Evolutionary conservation across 2,797 vertebrate species (phyloP), one percentile per base, ranked within the genome.

Genomic region (Limnodromus scolopaceus): DNA sequence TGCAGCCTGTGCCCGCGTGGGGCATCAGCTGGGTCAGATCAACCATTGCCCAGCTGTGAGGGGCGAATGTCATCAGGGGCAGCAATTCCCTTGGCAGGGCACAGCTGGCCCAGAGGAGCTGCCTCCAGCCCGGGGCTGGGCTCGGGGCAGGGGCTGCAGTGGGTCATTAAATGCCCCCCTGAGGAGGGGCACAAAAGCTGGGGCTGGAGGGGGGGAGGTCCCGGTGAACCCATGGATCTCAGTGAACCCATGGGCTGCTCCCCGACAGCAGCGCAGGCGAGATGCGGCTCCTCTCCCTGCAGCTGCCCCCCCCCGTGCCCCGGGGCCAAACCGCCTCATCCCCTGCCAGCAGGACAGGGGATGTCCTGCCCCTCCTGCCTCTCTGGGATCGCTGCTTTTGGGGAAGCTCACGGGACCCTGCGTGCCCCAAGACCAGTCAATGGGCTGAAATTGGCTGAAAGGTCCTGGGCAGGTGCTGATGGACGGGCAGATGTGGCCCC

Each of bases 21-120:
- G 43, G 68, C 46, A n/a, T 16, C 6, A 5, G 68, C 39, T 24
- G 68, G 46, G 6, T 43, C 22, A 28, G 58, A 13, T 13, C 27
- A 9, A 14, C 9, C 45, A 2, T 11, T 38, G 32, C 49, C n/a
- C n/a, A 34, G 2, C 17, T 0, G 2, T 8, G 51, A 38, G 19
- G 16, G 23, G 27, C 4, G 49, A 11, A 4, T 20, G 46, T 2
- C 17, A 1, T 39, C 36, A 28, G 12, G 38, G 60, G 27, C 12
- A 61, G 60, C 38, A 14, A 20, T 8, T 19, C 25, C 27, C 60
- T 61, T 28, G 27, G 25, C 60, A 28, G 27, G 17, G 17, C 38
- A 28, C 60, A 61, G 60, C 58, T 25, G 2, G 5, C 58, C 58
- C 25, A 12, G 24, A 18, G 36, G 17, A 38, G 24, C 25, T 61